These are phyloP conservation scores for Aporrectodea caliginosa DNA, from an alignment of 1,140 invertebrate species.

Conservation along the genomic window DNA sequence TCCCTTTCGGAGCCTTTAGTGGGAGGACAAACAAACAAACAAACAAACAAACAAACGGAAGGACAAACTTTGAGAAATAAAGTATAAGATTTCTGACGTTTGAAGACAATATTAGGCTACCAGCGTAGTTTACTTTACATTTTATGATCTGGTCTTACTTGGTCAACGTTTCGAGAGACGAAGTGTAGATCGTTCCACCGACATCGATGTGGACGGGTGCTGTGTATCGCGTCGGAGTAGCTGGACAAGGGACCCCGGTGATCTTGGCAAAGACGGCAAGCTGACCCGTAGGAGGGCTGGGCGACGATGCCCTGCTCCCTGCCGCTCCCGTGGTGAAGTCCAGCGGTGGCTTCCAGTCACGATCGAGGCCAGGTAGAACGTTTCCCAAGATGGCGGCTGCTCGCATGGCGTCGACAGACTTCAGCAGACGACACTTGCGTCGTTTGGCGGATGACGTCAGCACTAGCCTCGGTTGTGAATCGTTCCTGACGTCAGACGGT, in stretches of 20 bases:
- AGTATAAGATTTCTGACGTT: too few species aligned
- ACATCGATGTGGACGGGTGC: slow-evolving; percentile 97
- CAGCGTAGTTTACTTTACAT: too few species aligned
- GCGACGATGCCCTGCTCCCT: not conserved
- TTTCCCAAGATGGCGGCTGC: not conserved
- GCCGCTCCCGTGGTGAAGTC: not conserved
- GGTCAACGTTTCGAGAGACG: slow-evolving; percentile 88
- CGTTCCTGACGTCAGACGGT: not conserved
- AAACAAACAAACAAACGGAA: too few species aligned
- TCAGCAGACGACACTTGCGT: not conserved
- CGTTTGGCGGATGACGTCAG: not conserved
- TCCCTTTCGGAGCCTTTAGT: too few species aligned
- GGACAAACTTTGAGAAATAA: too few species aligned
- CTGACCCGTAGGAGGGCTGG: not conserved
- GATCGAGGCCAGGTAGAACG: not conserved
- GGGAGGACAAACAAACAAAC: too few species aligned
- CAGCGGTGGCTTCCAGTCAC: not conserved
- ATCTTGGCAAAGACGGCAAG: slow-evolving; percentile 40
- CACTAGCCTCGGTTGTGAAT: not conserved
- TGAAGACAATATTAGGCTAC: too few species aligned
- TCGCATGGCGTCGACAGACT: not conserved
- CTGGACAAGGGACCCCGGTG: slow-evolving; percentile 82
- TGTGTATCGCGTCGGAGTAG: slow-evolving; percentile 82
- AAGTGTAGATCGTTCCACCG: slow-evolving; percentile 94
- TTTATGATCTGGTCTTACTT: slow-evolving; percentile 82